These are phyloP conservation scores for Rhinogobius similis DNA, from an alignment of 2,113 vertebrate genomes.

Conservation along the genomic window DNA sequence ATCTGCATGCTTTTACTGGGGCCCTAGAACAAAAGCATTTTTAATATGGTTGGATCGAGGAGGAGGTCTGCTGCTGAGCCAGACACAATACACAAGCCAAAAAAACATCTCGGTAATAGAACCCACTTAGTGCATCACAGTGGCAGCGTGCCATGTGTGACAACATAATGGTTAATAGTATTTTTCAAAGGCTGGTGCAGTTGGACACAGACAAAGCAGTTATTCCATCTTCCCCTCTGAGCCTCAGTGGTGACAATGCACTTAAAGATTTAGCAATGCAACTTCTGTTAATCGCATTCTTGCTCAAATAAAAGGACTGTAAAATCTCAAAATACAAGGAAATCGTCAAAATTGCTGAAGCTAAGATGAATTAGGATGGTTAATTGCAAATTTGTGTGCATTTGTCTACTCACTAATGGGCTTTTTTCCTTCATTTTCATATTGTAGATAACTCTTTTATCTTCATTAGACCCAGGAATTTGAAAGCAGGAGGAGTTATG, in stretches of 20 bases:
- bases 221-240: constrained; percentile 10
- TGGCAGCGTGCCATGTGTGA: constrained; percentile 35
- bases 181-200: constrained; percentile 11
- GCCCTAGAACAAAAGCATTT: constrained; percentile 11
- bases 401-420: constrained; percentile 13
- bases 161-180: constrained; percentile 50
- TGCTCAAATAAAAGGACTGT: constrained; percentile 4
- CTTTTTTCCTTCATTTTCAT: not conserved
- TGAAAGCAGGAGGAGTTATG: not conserved
- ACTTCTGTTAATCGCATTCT: not conserved
- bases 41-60: constrained; percentile 33
- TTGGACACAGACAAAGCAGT: constrained; percentile 6
- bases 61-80: constrained; percentile 39
- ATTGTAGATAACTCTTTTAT: not conserved
- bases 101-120: constrained; percentile 46
- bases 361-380: constrained; percentile 13
- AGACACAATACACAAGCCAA: constrained; percentile 45
- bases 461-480: constrained; percentile 1
- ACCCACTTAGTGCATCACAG: constrained; percentile 51
- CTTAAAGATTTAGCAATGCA: constrained; percentile 15
- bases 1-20: constrained; percentile 45
- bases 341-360: not conserved
- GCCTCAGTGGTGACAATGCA: constrained; percentile 5
- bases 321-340: not conserved
- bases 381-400: constrained; percentile 11